Conservation (phyloP, 2,888 invertebrate species). For the Beris chalybata region DNA sequence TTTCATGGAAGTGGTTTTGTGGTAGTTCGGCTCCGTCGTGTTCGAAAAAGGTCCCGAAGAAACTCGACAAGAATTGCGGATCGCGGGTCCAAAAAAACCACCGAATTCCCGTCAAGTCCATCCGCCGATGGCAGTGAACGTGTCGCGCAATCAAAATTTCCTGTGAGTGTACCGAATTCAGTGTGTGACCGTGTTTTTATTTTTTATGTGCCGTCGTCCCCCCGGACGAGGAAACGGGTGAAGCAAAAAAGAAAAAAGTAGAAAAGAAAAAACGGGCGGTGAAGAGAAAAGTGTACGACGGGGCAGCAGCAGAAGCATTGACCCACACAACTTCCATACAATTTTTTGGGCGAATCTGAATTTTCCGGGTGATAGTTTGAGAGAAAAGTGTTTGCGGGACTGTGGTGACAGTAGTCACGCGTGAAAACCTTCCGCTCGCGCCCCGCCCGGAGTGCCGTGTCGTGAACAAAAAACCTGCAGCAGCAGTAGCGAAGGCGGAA, state of each 20-base stretch:
- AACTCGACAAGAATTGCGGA: slow-evolving; percentile 13
- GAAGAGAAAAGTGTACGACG: too few species aligned
- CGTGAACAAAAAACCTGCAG: slow-evolving; percentile 2
- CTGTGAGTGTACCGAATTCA: slow-evolving; percentile 7
- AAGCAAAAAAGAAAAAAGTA: too few species aligned
- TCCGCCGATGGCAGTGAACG: slow-evolving; percentile 15
- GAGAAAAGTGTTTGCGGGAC: too few species aligned
- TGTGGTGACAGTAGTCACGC: too few species aligned
- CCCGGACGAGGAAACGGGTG: too few species aligned
- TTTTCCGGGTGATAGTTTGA: too few species aligned
- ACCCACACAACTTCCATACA: too few species aligned
- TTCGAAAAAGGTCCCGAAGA: slow-evolving; percentile 17
- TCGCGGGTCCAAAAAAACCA: slow-evolving; percentile 23
- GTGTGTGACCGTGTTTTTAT: slow-evolving; percentile 20
- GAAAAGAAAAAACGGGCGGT: too few species aligned
- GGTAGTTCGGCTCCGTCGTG: slow-evolving; percentile 31
- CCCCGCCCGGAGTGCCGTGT: background rate
- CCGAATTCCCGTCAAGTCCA: slow-evolving; percentile 18
- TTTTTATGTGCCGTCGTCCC: slow-evolving; percentile 9
- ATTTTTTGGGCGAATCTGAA: too few species aligned
- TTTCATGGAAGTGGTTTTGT: slow-evolving; percentile 38
- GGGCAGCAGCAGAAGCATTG: too few species aligned
- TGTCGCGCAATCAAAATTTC: background rate
- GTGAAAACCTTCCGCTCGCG: too few species aligned
- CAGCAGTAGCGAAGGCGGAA: slow-evolving; percentile 6